Evolutionary conservation across 1,140 invertebrate genomes (phyloP).

Genomic region (Cherax quadricarinatus): DNA sequence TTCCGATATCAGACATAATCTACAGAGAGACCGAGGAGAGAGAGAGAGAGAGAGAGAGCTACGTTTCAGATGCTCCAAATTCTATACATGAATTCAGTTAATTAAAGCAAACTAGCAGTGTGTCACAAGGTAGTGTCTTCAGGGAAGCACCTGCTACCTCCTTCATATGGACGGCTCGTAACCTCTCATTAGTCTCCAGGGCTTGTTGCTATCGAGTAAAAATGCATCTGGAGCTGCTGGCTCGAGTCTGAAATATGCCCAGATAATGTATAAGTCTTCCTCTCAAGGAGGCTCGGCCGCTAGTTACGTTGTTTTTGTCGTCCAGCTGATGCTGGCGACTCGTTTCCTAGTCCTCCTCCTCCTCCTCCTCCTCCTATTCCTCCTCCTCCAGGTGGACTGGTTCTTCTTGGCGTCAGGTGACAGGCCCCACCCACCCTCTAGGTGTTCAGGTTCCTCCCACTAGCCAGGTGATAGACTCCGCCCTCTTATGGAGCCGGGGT

Average conservation of each 20-base stretch:
- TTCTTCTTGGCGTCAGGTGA: slow-evolving; percentile 16
- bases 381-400: background rate
- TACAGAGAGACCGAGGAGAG: background rate
- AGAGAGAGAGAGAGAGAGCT: background rate
- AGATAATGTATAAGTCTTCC: background rate
- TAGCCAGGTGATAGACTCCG: too few species aligned
- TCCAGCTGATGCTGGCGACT: background rate
- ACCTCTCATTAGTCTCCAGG: background rate
- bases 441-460: background rate
- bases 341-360: background rate
- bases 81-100: background rate
- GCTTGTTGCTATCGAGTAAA: background rate
- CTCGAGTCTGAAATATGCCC: background rate
- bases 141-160: background rate
- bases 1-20: too few species aligned
- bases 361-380: background rate
- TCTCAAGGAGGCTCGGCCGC: background rate
- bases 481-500: too few species aligned
- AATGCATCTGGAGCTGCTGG: background rate
- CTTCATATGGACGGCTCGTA: background rate
- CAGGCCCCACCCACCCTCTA: background rate
- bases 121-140: background rate
- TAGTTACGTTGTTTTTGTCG: background rate
- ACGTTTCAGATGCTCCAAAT: background rate
- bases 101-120: background rate